Base-by-base conservation (phyloP, 2,797 vertebrate species). In the Kryptolebias ocellatus region DNA sequence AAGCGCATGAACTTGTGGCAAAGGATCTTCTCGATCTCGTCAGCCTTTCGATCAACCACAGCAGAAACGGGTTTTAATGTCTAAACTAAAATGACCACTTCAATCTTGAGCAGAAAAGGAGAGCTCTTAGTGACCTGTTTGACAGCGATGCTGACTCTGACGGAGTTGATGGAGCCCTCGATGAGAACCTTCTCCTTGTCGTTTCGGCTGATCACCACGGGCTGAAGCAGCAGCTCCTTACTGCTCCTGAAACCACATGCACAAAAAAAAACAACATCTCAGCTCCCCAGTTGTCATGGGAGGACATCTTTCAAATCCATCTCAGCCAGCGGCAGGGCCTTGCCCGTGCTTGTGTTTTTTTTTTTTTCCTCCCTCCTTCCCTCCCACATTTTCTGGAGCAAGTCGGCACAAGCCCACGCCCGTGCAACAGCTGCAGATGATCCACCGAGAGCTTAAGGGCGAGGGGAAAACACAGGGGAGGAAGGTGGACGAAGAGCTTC, bases 1-100 rank as follows among this genome's bases (percentile, higher is more conserved):
- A 99, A 99, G 61, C 97, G 96, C 97, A 99, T 99, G 83, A 99
- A 99, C 75, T 99, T 99, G 92, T 99, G 98, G 89, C 98, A 99
- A 72, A 99, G 91, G 85, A 99, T 99, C 94, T 99, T 99, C 94
- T 99, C 98, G 0, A 99, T 99, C 90, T 99, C 97, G 10, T 99
- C 98, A 0, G 98, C 97, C 98, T 99, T 24, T 2, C 20, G 47
- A 15, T 31, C 7, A 20, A 46, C 42, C 9, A 47, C 2, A 17
- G 28, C 27, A 61, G 2, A 47, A 6, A n/a, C n/a, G 15, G 62
- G 49, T 60, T 69, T 64, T 2, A 49, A 4, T 39, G 1, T 14
- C 10, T 6, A 10, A 4, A 24, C 20, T 51, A 24, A 54, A 45
- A 28, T 27, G 27, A 3, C 14, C 4, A 8, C 53, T 2, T 52